Conservation (phyloP, 2,888 invertebrate genomes). For the Halictus quadricinctus region DNA sequence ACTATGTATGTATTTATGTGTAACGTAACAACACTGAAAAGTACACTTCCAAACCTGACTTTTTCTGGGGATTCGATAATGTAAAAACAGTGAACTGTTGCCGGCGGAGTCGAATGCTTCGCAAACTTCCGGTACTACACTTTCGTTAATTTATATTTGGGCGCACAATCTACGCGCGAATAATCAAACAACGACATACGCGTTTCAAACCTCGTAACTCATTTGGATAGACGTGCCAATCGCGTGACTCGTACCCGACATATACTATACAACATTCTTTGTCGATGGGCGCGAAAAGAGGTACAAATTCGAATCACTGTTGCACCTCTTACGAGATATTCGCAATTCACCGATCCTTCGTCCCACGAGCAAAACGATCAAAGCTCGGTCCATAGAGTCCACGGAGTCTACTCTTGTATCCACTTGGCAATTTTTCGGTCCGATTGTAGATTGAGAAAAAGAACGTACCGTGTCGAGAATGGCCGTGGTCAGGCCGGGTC, state of each 20-base stretch:
- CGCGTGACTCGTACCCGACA: not conserved
- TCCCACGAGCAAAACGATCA: not conserved
- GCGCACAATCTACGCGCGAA: not conserved
- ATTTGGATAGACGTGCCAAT: not conserved
- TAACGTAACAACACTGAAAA: not conserved
- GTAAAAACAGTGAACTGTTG: not conserved
- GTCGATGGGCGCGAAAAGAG: not conserved
- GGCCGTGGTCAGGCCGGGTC: slow-evolving; percentile 83
- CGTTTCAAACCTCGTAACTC: not conserved
- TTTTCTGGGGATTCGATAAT: no score
- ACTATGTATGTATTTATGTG: not conserved
- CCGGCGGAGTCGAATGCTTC: slow-evolving; percentile 18
- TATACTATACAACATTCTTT: not conserved
- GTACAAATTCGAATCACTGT: not conserved
- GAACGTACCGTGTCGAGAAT: slow-evolving; percentile 82
- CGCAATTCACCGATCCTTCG: not conserved
- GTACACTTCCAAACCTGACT: not conserved
- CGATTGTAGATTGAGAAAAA: slow-evolving; percentile 2
- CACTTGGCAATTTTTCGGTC: not conserved
- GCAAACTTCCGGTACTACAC: not conserved
- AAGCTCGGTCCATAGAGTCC: not conserved
- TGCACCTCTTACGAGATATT: not conserved
- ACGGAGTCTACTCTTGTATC: not conserved
- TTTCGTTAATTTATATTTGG: not conserved
- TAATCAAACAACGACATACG: not conserved